Percentiles rank a stretch among this genome's conserved stretches.
These are phyloP conservation scores for Periophthalmodon schlosseri DNA, from an alignment of 2,113 vertebrate genomes.

Conservation along the genomic window DNA sequence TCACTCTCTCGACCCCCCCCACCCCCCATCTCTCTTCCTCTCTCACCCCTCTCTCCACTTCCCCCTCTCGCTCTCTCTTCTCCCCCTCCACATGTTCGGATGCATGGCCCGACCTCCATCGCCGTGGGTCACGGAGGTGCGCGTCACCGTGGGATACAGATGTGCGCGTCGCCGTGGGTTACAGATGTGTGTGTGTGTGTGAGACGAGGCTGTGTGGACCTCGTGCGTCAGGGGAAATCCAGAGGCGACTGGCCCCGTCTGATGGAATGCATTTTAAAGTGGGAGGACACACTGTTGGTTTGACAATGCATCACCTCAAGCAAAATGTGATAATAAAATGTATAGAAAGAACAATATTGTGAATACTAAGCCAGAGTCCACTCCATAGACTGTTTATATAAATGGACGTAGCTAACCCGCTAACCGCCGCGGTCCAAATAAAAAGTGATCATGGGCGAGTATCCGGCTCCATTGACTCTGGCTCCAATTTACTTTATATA, in stretches of 20 bases:
- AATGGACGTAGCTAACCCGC: too few relatives aligned
- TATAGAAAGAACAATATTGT: neutral
- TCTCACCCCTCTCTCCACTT: neutral
- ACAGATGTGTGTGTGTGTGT: neutral
- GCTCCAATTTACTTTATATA: too few relatives aligned
- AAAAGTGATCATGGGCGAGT: too few relatives aligned
- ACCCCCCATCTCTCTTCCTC: too few relatives aligned
- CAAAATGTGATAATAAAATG: too few relatives aligned
- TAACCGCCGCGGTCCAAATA: too few relatives aligned
- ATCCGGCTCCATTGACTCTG: too few relatives aligned
- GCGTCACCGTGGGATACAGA: too few relatives aligned
- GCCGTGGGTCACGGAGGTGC: neutral
- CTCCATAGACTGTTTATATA: too few relatives aligned
- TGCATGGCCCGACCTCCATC: slow-evolving; percentile 7
- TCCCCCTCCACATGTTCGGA: slow-evolving; percentile 17
- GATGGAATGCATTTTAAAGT: neutral
- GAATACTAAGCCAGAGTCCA: too few relatives aligned
- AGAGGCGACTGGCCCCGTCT: neutral
- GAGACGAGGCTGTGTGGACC: neutral
- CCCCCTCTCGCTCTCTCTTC: neutral
- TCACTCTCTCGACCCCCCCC: too few relatives aligned
- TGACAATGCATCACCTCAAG: neutral
- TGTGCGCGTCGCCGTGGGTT: neutral
- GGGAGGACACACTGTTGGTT: neutral
- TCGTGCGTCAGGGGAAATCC: neutral